These are phyloP conservation scores for Ailurus styani DNA, from an alignment of 2,113 vertebrate species.

Conservation along the genomic window DNA sequence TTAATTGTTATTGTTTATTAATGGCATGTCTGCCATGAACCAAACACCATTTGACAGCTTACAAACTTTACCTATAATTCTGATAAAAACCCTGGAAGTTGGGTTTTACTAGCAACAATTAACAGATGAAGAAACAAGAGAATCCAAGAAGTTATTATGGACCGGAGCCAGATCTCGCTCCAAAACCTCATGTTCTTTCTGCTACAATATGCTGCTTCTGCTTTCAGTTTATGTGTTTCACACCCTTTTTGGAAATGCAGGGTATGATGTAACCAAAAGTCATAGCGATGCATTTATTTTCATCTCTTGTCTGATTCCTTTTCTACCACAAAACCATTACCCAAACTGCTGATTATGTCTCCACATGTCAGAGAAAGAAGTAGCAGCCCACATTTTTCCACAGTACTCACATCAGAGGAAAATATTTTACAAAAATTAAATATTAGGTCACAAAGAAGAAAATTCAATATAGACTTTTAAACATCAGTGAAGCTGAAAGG, in stretches of 20 bases:
- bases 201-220: not conserved
- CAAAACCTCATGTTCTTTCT: not conserved
- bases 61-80: not conserved
- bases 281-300: not conserved
- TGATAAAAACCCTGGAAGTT: not conserved
- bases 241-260: slow-evolving; percentile 15
- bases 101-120: not conserved
- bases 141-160: not conserved
- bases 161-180: not conserved
- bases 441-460: not conserved
- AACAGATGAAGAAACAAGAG: not conserved
- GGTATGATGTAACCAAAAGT: not conserved
- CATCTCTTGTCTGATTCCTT: not conserved
- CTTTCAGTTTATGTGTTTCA: slow-evolving; percentile 10
- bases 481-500: not conserved
- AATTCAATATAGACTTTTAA: not conserved
- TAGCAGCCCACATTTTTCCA: not conserved
- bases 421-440: not conserved
- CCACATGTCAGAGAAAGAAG: not conserved
- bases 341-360: not conserved
- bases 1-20: not conserved
- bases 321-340: slow-evolving; percentile 16
- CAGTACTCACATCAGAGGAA: not conserved
- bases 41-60: not conserved
- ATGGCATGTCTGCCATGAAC: not conserved